Base-by-base conservation (phyloP, 1,140 invertebrate genomes). In the Macrosteles quadrilineatus region DNA sequence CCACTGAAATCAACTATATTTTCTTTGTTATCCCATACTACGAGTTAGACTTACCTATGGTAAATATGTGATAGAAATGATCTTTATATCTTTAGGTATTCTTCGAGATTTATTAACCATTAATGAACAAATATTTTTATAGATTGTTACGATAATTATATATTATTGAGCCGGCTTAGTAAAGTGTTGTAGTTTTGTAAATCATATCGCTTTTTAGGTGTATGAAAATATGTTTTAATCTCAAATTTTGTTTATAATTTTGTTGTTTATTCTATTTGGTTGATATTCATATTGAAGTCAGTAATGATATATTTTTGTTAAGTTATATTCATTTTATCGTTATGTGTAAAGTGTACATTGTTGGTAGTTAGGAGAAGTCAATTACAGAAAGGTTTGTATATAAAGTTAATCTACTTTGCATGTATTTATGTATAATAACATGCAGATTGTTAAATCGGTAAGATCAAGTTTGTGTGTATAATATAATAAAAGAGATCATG, bases 191-290 rank as follows among this genome's bases (percentile, higher is more conserved):
- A 59, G 55, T 59, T 59, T 59, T 59, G 55, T 59, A 59, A 27
- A 25, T 21, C 27, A 59, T 59, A 27, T 59, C 23, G 25, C 55
- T 59, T 59, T 50, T 59, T 59, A 21, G 23, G 55, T 25, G 9
- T 25, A 21, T 21, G 12, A 29, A 59, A 14, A 59, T 27, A 59
- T 29, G 27, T 59, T 59, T 59, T 59, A 50, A 59, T 59, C 55
- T 11, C 25, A 21, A 59, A 59, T 59, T 59, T 29, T 59, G 55
- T 59, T 59, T 27, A 59, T 59, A 59, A 29, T 36, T 27, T 59
- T 59, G 55, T 50, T 50, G 47, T 59, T 59, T n/a, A n/a, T 59
- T 59, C 27, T 59, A 59, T 59, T 59, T 29, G 55, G 55, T 59
- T 59, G 55, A 30, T 4, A 59, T 27, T 30, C 6, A 29, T 59